phyloP scores from a whole-genome alignment of 2,888 invertebrate genomes.

The Blera fallax region DNA sequence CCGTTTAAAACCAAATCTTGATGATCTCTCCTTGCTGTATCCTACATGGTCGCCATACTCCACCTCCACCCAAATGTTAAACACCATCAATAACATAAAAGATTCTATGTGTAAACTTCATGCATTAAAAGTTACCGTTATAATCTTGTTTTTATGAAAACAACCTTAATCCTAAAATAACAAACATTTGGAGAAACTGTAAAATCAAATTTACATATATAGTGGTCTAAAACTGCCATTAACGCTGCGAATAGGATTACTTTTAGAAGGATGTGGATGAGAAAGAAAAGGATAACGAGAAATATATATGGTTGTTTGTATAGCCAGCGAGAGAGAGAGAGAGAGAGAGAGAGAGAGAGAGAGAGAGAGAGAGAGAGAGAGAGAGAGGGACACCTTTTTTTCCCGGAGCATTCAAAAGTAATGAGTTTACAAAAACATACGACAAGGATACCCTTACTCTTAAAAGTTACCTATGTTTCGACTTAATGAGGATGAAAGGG shows the following conservation, averaged over 20 bases:
- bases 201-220: slow-evolving; percentile 63
- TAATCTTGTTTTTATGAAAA: slow-evolving; percentile 62
- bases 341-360: too few species aligned
- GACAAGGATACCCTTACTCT: slow-evolving; percentile 48
- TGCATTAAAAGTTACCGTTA: slow-evolving; percentile 64
- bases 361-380: background rate
- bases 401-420: slow-evolving; percentile 47
- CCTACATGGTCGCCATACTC: background rate
- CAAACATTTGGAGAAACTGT: slow-evolving; percentile 27
- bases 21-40: slow-evolving; percentile 4
- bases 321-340: background rate
- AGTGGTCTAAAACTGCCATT: slow-evolving; percentile 51
- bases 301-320: too few species aligned
- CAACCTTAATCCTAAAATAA: slow-evolving; percentile 58
- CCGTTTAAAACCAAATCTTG: slow-evolving; percentile 17
- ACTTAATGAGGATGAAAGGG: slow-evolving; percentile 28
- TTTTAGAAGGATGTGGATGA: background rate
- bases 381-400: background rate
- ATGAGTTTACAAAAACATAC: slow-evolving; percentile 57
- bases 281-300: background rate
- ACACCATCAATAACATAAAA: slow-evolving; percentile 44
- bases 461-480: slow-evolving; percentile 41
- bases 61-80: background rate
- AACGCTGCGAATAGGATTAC: slow-evolving; percentile 32
- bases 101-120: slow-evolving; percentile 46